Conservation (phyloP, 2,888 invertebrate species). For the Hyposoter dolosus region DNA sequence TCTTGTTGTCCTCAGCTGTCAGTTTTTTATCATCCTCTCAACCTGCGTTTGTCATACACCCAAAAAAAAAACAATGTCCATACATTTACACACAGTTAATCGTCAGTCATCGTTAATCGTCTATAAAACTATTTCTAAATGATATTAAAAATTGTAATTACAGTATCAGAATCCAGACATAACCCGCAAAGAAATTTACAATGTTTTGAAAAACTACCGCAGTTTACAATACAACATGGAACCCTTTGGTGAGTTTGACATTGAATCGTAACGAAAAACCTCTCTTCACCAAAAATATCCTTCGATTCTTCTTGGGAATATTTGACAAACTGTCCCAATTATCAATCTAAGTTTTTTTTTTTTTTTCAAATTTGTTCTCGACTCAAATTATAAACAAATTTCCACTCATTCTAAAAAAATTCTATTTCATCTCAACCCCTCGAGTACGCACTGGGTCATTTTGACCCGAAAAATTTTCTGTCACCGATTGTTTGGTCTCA, state of each 20-base stretch:
- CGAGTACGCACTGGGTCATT: too few relatives aligned
- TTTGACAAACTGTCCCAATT: background rate
- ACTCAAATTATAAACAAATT: too few relatives aligned
- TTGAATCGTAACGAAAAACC: slow-evolving; percentile 22
- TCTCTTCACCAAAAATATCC: background rate
- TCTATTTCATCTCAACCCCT: too few relatives aligned
- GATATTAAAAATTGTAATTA: slow-evolving; percentile 74
- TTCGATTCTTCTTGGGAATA: background rate
- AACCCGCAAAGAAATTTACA: slow-evolving; percentile 89
- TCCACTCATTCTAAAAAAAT: too few relatives aligned
- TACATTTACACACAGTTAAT: background rate
- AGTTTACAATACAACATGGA: slow-evolving; percentile 89
- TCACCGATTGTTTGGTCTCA: too few relatives aligned
- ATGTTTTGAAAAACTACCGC: slow-evolving; percentile 88
- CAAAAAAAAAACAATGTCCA: background rate
- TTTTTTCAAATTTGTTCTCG: too few relatives aligned
- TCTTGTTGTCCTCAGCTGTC: background rate
- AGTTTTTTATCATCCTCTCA: background rate
- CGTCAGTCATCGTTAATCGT: background rate
- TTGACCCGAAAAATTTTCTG: too few relatives aligned
- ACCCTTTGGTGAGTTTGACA: slow-evolving; percentile 88
- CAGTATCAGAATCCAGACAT: slow-evolving; percentile 90
- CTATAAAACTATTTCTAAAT: background rate
- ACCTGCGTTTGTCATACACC: background rate
- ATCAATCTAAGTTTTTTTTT: too few relatives aligned